A percentile compares a stretch with the other conserved stretches of the same genome.
phyloP scores from a whole-genome alignment of 1,140 invertebrate genomes.

The Leptoteleia sp. region DNA sequence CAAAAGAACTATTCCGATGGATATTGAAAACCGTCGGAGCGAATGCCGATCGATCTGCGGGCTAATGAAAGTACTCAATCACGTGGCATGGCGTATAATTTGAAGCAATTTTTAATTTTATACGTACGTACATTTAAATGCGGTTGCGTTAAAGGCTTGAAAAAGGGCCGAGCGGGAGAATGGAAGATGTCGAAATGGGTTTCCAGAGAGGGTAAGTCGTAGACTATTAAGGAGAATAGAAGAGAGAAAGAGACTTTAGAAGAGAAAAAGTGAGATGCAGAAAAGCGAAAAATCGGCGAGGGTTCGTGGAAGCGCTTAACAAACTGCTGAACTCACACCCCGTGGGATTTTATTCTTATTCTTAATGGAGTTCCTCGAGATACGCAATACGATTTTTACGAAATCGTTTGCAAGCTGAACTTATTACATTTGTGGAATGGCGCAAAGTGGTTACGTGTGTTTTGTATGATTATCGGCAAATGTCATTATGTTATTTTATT shows the following conservation, averaged over 20 bases:
- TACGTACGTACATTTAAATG: conserved; percentile 45
- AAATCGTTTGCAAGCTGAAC: conserved; percentile 58
- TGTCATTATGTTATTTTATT: conserved; percentile 17
- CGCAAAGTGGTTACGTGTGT: conserved; percentile 36
- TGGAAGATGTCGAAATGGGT: conserved; percentile 61
- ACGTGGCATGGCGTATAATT: conserved; percentile 10
- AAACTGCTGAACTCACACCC: conserved; percentile 80
- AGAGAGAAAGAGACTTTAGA: conserved; percentile 56
- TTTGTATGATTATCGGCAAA: conserved; percentile 22
- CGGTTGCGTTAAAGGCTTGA: conserved; percentile 52
- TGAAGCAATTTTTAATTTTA: conserved; percentile 53
- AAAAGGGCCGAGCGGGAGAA: conserved; percentile 60
- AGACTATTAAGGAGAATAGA: conserved; percentile 59
- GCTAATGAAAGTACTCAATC: conserved; percentile 40
- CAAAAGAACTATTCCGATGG: conserved; percentile 11
- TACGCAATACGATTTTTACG: conserved; percentile 73
- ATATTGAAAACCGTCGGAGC: conserved; percentile 32
- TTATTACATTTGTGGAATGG: conserved; percentile 46
- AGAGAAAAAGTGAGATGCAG: conserved; percentile 57
- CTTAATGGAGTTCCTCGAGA: conserved; percentile 76
- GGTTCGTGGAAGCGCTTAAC: conserved; percentile 72
- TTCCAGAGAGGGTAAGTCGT: conserved; percentile 46
- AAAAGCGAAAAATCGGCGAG: conserved; percentile 62
- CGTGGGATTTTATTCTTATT: conserved; percentile 77
- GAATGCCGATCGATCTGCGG: conserved; percentile 18